Percentiles rank a stretch among this genome's conserved stretches.
Conservation (phyloP, 2,797 vertebrate species). For the Podargus strigoides region DNA sequence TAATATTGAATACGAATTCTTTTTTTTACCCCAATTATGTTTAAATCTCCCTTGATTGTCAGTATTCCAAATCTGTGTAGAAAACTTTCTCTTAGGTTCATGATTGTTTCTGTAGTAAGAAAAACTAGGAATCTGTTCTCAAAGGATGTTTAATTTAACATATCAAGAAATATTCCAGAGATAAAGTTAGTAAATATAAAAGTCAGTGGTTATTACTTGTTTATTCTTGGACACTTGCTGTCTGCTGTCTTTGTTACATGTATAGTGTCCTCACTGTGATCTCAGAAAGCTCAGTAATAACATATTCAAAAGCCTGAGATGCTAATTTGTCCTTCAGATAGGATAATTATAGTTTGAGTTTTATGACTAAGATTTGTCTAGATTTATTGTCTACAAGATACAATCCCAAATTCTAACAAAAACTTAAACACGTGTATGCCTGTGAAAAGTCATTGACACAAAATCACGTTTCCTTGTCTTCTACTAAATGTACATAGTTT, state of each 20-base stretch:
- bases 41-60: not conserved
- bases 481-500: not conserved
- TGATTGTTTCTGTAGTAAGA: not conserved
- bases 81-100: not conserved
- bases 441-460: not conserved
- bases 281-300: not conserved
- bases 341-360: not conserved
- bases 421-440: not conserved
- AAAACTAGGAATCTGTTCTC: not conserved
- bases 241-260: not conserved
- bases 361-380: not conserved
- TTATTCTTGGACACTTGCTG: not conserved
- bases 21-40: not conserved
- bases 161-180: not conserved
- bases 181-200: not conserved
- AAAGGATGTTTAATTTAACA: not conserved
- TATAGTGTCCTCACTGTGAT: not conserved
- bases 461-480: not conserved
- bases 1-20: not conserved
- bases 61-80: not conserved
- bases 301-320: not conserved
- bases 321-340: not conserved
- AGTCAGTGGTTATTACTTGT: not conserved
- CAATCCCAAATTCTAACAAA: not conserved
- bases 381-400: not conserved